phyloP scores from a whole-genome alignment of 2,888 invertebrate genomes.

The Andrena marginata region DNA sequence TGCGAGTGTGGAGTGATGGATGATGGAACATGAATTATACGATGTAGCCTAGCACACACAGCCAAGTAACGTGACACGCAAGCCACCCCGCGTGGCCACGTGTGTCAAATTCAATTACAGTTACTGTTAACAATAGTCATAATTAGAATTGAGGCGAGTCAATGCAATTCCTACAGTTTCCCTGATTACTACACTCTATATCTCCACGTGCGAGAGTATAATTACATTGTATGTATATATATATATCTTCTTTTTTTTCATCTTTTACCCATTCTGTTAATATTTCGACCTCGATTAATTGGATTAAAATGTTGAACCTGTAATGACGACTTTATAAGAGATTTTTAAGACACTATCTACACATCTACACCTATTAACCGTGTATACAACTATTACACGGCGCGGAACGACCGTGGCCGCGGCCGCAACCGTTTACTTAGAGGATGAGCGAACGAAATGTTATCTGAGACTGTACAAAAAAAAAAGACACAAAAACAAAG shows the following conservation, averaged over 20 bases:
- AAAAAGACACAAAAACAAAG: conserved; percentile 44
- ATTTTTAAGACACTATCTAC: conserved; percentile 78
- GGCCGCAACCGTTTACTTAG: conserved; percentile 35
- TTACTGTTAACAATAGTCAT: conserved; percentile 73
- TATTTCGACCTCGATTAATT: conserved; percentile 66
- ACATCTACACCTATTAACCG: conserved; percentile 68
- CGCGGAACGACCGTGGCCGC: neutral
- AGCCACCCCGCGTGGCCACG: conserved; percentile 67
- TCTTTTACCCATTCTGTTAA: conserved; percentile 59
- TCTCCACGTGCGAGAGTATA: conserved; percentile 73
- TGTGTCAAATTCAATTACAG: conserved; percentile 73
- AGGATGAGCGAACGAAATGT: conserved; percentile 54
- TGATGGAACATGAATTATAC: conserved; percentile 80
- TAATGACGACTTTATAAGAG: conserved; percentile 77
- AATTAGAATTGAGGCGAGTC: conserved; percentile 77
- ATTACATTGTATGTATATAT: conserved; percentile 45
- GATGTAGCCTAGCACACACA: conserved; percentile 84
- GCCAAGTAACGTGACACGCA: conserved; percentile 82
- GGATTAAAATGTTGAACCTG: conserved; percentile 78
- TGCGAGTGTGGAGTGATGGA: conserved; percentile 74
- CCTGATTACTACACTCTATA: conserved; percentile 77
- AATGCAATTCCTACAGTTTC: conserved; percentile 81
- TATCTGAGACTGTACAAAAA: conserved; percentile 66
- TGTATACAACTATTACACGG: conserved; percentile 57
- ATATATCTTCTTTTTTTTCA: conserved; percentile 29